A percentile compares a stretch with the other conserved stretches of the same genome.
Evolutionary conservation across 2,113 vertebrate genomes (phyloP).

Genomic region (Amblyopsis rosae): DNA sequence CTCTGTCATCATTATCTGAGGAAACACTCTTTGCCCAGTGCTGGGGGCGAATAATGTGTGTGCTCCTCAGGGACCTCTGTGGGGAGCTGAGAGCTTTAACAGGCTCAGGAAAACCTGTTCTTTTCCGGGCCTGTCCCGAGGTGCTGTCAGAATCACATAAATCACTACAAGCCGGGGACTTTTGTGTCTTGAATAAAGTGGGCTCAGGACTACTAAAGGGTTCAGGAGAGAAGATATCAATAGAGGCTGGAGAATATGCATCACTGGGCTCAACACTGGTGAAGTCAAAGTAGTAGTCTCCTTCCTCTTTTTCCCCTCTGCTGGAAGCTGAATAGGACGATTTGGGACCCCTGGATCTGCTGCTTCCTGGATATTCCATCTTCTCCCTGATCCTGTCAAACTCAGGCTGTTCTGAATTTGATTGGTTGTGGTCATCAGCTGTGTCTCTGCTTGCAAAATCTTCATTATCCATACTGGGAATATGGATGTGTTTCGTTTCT

Average conservation of each 20-base stretch:
- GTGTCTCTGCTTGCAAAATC: constrained; percentile 17
- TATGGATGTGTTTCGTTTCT: constrained; percentile 21
- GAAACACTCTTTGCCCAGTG: constrained; percentile 59
- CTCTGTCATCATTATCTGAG: constrained; percentile 55
- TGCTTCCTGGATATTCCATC: constrained; percentile 28
- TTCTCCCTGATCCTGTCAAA: constrained; percentile 30
- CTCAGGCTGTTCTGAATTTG: constrained; percentile 29
- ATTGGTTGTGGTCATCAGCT: constrained; percentile 16
- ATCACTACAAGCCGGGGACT: constrained; percentile 17
- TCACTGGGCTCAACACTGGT: constrained; percentile 70
- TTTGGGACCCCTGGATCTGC: constrained; percentile 50
- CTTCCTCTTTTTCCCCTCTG: constrained; percentile 61
- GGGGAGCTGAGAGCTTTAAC: constrained; percentile 78
- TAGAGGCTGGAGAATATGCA: constrained; percentile 56
- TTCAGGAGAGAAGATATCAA: constrained; percentile 46
- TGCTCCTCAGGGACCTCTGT: constrained; percentile 68
- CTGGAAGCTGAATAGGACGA: constrained; percentile 72
- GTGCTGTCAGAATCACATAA: constrained; percentile 44
- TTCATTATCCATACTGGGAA: constrained; percentile 41
- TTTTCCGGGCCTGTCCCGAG: constrained; percentile 46
- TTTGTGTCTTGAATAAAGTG: constrained; percentile 41
- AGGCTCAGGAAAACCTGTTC: constrained; percentile 65
- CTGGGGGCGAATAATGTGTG: constrained; percentile 43
- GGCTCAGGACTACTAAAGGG: constrained; percentile 64
- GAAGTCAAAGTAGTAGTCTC: constrained; percentile 78